Conservation (phyloP, 2,113 vertebrate genomes). For the Excalfactoria chinensis region DNA sequence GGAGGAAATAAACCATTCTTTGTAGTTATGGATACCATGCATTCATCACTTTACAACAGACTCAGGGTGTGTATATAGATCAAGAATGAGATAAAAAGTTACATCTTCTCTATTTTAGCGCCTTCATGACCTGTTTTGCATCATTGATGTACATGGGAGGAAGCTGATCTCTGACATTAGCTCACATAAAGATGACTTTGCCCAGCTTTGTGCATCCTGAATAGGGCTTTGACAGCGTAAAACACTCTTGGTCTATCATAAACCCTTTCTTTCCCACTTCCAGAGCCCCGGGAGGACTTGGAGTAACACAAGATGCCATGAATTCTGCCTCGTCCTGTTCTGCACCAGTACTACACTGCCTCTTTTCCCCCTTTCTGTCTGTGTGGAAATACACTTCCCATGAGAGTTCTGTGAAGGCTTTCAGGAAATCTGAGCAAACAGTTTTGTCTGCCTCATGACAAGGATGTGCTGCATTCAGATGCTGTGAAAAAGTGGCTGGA, state of each 20-base stretch:
- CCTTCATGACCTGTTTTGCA: not conserved
- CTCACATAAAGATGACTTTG: too few species aligned
- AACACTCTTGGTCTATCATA: not conserved
- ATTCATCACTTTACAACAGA: rapidly evolving
- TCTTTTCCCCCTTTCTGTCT: not conserved
- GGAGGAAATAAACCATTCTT: not conserved
- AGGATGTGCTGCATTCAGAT: not conserved
- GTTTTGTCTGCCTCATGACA: not conserved
- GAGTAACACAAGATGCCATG: not conserved
- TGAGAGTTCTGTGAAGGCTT: not conserved
- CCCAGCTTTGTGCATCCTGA: not conserved
- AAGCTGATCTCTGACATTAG: not conserved
- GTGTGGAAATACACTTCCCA: not conserved
- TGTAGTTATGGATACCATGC: not conserved
- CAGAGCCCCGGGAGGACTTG: not conserved
- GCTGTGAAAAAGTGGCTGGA: not conserved
- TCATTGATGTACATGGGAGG: not conserved
- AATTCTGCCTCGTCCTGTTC: not conserved
- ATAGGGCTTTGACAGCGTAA: rapidly evolving
- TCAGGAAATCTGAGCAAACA: slow-evolving; percentile 20
- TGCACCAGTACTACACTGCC: not conserved
- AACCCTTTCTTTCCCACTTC: not conserved
- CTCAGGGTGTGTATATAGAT: not conserved
- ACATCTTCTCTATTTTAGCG: not conserved
- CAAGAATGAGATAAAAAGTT: not conserved